phyloP scores from a whole-genome alignment of 1,140 invertebrate genomes.

The Orussus abietinus region DNA sequence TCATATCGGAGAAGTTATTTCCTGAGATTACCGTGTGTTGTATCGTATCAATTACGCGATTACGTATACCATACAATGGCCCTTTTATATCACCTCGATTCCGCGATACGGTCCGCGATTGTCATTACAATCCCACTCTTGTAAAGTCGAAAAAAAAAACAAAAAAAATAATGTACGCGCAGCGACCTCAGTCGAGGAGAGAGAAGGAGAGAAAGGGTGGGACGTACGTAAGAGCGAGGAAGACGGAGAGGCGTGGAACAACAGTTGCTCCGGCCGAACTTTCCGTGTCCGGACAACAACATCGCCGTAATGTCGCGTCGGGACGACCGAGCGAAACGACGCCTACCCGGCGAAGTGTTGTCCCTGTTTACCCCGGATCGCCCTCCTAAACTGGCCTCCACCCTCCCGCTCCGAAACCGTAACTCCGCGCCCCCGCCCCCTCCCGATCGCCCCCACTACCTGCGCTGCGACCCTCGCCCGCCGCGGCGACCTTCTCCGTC shows the following conservation, averaged over 20 bases:
- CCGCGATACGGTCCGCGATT: no score
- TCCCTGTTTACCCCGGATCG: slow-evolving; percentile 34
- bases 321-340: slow-evolving; percentile 18
- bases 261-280: slow-evolving; percentile 32
- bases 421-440: background rate
- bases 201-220: slow-evolving; percentile 12
- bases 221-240: slow-evolving; percentile 11
- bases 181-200: slow-evolving; percentile 6
- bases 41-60: no score
- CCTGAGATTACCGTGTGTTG: no score
- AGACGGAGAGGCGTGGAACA: slow-evolving; percentile 26
- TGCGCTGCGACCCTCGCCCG: slow-evolving; percentile 1
- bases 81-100: no score
- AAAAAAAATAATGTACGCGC: no score
- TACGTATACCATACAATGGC: no score
- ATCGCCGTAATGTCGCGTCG: slow-evolving; percentile 19
- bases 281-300: slow-evolving; percentile 35
- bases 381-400: slow-evolving; percentile 3
- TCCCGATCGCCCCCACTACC: slow-evolving; percentile 4
- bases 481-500: background rate
- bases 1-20: no score
- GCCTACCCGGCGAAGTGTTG: slow-evolving; percentile 29
- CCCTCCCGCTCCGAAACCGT: slow-evolving; percentile 14
- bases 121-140: no score
- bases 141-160: no score